Conservation (phyloP, 2,113 vertebrate species). For the Ceratotherium simum region DNA sequence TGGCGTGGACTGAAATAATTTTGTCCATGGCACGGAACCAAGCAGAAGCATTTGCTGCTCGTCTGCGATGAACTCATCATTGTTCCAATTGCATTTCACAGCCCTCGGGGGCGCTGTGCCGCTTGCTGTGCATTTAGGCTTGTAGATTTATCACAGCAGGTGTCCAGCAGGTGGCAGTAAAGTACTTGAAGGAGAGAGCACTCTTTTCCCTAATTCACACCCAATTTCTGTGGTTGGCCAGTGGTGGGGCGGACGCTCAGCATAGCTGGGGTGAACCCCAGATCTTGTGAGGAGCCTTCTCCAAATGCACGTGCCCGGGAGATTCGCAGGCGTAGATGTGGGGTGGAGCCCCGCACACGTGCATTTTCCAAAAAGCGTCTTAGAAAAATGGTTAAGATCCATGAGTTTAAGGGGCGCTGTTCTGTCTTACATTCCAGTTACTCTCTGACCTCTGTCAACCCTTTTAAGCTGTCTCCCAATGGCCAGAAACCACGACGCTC, state of each 20-base stretch:
- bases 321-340: too few species aligned
- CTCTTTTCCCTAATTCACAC: background rate
- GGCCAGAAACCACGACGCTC: background rate
- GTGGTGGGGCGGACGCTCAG: too few species aligned
- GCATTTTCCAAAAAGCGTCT: background rate
- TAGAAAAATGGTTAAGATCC: background rate
- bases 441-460: background rate
- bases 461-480: background rate
- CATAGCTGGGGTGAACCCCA: background rate
- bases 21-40: background rate
- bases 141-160: background rate
- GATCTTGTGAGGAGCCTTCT: too few species aligned
- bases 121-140: fast-evolving
- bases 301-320: fast-evolving
- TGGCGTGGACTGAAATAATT: background rate
- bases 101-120: background rate
- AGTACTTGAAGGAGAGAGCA: background rate
- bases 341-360: fast-evolving
- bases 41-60: background rate
- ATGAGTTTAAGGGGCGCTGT: fast-evolving
- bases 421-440: fast-evolving
- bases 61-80: fast-evolving
- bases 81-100: fast-evolving
- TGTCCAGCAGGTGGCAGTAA: constrained; percentile 71
- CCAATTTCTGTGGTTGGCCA: background rate